Evolutionary conservation across 2,797 vertebrate genomes (phyloP).

Genomic region (Gallinago stenura): DNA sequence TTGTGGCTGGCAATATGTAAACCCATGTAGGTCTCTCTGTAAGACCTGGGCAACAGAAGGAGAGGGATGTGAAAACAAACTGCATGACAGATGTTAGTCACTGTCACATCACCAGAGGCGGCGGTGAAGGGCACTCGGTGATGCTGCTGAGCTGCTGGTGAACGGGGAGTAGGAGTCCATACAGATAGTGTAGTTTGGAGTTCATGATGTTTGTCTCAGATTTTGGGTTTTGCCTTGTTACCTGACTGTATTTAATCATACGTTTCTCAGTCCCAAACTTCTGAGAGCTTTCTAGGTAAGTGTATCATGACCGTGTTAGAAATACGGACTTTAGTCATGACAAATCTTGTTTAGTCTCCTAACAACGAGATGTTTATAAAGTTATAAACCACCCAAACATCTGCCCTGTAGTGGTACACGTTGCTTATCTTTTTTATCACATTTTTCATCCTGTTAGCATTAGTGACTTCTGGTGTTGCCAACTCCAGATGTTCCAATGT

Average conservation of each 20-base stretch:
- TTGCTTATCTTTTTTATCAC: background rate
- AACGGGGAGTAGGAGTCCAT: rapidly evolving
- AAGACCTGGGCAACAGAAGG: background rate
- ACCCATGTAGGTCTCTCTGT: background rate
- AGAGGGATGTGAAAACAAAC: background rate
- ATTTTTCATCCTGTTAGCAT: slow-evolving; percentile 13
- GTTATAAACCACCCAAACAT: background rate
- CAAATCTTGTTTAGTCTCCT: background rate
- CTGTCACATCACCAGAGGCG: background rate
- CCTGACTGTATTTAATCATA: background rate
- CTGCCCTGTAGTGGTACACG: background rate
- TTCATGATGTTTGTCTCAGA: background rate
- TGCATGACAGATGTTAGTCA: background rate
- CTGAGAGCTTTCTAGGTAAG: background rate
- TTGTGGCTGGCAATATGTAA: background rate
- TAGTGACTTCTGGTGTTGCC: background rate
- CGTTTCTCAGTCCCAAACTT: background rate
- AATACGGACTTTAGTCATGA: rapidly evolving
- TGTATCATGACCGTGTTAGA: background rate
- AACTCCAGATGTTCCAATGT: background rate
- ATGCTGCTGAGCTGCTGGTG: background rate
- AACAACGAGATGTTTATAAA: background rate
- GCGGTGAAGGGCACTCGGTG: background rate
- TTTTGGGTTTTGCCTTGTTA: background rate
- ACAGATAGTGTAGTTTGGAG: rapidly evolving